Conservation (phyloP, 2,797 vertebrate genomes). For the Margarornis squamiger region DNA sequence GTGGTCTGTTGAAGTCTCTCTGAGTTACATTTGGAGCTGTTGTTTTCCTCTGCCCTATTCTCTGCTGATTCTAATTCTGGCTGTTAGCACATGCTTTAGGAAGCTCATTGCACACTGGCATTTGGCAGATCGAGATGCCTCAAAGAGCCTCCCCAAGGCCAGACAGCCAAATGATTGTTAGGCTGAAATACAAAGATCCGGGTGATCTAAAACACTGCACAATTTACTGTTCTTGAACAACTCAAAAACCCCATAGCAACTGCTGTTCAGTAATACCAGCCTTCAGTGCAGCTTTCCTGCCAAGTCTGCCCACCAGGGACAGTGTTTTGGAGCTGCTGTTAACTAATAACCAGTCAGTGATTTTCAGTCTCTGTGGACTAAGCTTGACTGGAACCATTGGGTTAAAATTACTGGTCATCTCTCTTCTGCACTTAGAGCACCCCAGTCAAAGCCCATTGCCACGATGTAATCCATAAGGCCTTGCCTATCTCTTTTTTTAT, state of each 20-base stretch:
- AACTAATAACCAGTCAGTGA: neutral
- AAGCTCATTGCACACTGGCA: neutral
- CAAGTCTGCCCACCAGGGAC: neutral
- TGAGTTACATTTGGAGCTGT: neutral
- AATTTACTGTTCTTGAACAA: neutral
- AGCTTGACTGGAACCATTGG: neutral
- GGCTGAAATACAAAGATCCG: neutral
- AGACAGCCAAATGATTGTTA: neutral
- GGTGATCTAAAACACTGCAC: neutral
- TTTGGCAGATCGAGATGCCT: neutral
- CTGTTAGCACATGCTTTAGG: neutral
- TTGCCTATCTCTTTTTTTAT: neutral
- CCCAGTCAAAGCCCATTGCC: neutral
- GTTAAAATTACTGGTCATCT: neutral
- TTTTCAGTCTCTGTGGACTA: neutral
- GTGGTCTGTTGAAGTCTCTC: neutral
- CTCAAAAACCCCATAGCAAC: neutral
- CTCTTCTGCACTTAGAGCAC: neutral
- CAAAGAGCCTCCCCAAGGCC: neutral
- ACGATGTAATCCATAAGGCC: rapidly evolving
- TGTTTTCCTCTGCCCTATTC: neutral
- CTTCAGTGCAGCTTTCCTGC: neutral
- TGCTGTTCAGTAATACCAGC: neutral
- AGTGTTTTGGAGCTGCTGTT: neutral
- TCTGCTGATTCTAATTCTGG: neutral